Conservation (phyloP, 1,140 invertebrate genomes). For the Antheraea mylitta region DNA sequence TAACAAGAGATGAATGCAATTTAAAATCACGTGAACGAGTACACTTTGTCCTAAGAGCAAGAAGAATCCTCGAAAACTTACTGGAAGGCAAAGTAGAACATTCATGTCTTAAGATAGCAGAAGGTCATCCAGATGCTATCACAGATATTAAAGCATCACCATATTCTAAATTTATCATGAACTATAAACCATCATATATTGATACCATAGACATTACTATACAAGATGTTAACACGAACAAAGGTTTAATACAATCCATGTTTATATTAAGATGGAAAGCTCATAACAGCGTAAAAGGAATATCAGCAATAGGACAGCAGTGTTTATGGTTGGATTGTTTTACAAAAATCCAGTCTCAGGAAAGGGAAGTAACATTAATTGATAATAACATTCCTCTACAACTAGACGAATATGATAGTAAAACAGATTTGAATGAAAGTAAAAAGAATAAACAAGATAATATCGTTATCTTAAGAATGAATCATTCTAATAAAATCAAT, state of each 20-base stretch:
- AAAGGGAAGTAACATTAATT: slow-evolving; percentile 30
- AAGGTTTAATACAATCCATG: slow-evolving; percentile 68
- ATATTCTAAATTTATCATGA: slow-evolving; percentile 67
- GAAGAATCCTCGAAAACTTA: slow-evolving; percentile 43
- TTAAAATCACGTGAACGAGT: slow-evolving; percentile 56
- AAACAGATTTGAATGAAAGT: slow-evolving; percentile 34
- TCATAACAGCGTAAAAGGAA: slow-evolving; percentile 54
- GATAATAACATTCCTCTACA: slow-evolving; percentile 32
- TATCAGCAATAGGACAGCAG: slow-evolving; percentile 75
- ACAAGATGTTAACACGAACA: slow-evolving; percentile 29
- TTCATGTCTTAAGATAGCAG: slow-evolving; percentile 56
- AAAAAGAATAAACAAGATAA: slow-evolving; percentile 61
- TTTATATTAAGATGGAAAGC: slow-evolving; percentile 79
- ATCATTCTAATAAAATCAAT: slow-evolving; percentile 71
- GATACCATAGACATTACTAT: slow-evolving; percentile 33
- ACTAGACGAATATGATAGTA: slow-evolving; percentile 47
- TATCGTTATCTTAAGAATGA: slow-evolving; percentile 74
- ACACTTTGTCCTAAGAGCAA: slow-evolving; percentile 62
- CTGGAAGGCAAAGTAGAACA: slow-evolving; percentile 49
- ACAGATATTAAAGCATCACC: slow-evolving; percentile 47
- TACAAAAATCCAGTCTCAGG: slow-evolving; percentile 48
- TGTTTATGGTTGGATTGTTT: slow-evolving; percentile 74
- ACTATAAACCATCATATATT: slow-evolving; percentile 46
- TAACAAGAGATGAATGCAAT: slow-evolving; percentile 38
- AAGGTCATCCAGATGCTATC: slow-evolving; percentile 35